Percentiles rank a stretch among this genome's conserved stretches.
Evolutionary conservation across 2,113 vertebrate genomes (phyloP).

Genomic region (Rhegmatorhina hoffmannsi): DNA sequence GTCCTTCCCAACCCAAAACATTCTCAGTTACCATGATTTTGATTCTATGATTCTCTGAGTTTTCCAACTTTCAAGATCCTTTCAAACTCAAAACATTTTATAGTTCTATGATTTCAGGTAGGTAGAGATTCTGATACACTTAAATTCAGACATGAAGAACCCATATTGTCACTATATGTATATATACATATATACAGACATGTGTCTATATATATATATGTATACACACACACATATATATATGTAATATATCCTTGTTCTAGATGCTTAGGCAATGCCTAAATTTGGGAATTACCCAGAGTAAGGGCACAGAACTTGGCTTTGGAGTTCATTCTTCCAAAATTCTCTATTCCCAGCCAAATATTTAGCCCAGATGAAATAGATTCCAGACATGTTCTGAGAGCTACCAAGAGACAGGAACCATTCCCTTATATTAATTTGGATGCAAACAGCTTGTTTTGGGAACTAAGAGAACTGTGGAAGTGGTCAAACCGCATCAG

Average conservation of each 20-base stretch:
- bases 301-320: neutral
- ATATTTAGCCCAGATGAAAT: neutral
- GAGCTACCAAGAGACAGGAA: neutral
- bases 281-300: neutral
- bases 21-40: neutral
- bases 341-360: neutral
- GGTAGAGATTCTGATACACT: neutral
- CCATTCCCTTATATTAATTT: neutral
- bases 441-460: neutral
- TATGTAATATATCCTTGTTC: neutral
- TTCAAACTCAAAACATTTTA: neutral
- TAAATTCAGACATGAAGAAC: neutral
- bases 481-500: neutral
- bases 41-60: neutral
- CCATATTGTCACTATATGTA: neutral
- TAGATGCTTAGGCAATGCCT: neutral
- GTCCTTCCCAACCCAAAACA: accelerated
- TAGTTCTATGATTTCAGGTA: neutral
- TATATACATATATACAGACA: neutral
- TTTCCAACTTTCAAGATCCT: neutral
- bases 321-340: neutral
- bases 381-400: neutral
- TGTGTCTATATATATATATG: neutral
- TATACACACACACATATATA: too few relatives aligned
- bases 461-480: neutral